Conservation (phyloP, 2,797 vertebrate species). For the Glossophaga mutica region DNA sequence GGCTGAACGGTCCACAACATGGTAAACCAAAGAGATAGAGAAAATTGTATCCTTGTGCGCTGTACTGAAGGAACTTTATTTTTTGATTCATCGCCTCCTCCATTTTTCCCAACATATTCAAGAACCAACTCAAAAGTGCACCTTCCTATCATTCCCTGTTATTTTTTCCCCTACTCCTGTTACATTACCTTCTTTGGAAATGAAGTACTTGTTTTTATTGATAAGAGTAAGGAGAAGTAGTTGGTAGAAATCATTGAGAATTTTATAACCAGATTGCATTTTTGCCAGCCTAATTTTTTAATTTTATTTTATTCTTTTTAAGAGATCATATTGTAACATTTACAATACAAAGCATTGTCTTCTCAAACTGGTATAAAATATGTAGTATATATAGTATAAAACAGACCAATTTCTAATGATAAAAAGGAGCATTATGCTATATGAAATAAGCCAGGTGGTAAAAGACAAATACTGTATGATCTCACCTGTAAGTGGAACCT, state of each 20-base stretch:
- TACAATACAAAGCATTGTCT: neutral
- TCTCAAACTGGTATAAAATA: slow-evolving; percentile 27
- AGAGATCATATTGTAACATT: neutral
- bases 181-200: neutral
- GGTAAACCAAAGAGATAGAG: neutral
- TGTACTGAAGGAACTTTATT: neutral
- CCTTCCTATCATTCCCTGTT: neutral
- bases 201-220: neutral
- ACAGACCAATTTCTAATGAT: neutral
- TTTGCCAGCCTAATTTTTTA: neutral
- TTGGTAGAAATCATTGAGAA: neutral
- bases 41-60: neutral
- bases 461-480: no score
- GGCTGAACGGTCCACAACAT: no score
- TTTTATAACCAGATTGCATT: neutral
- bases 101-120: neutral
- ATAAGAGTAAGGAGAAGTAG: neutral
- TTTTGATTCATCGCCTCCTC: neutral
- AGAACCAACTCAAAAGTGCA: neutral
- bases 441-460: no score
- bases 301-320: neutral
- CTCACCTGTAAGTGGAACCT: no score
- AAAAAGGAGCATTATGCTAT: neutral
- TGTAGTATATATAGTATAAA: neutral
- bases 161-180: neutral